These are phyloP conservation scores for Arion vulgaris DNA, from an alignment of 1,140 invertebrate genomes.

Conservation along the genomic window DNA sequence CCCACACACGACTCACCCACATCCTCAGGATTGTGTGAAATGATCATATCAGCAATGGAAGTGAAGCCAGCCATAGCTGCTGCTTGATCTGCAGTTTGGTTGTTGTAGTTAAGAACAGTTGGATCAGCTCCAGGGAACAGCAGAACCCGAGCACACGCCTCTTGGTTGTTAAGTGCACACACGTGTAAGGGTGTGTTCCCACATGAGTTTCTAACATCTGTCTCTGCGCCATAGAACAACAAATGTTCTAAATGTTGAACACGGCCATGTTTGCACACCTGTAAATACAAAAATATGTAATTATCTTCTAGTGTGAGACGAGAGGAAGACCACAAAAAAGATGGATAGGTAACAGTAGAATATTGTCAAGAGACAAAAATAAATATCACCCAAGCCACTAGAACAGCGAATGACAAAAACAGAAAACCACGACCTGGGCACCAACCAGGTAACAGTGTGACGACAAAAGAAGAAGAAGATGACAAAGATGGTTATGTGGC, in stretches of 20 bases:
- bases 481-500: no score
- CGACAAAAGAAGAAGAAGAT: no score
- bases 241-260: conserved; percentile 97
- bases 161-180: conserved; percentile 97
- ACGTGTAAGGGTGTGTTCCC: conserved; percentile 98
- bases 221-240: conserved; percentile 95
- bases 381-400: no score
- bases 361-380: no score
- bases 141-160: conserved; percentile 94
- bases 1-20: conserved; percentile 89
- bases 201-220: conserved; percentile 96
- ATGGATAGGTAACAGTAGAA: no score
- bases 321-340: no score
- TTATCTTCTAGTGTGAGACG: no score
- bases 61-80: conserved; percentile 97
- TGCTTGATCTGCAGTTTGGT: conserved; percentile 97
- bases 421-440: no score
- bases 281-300: conserved; percentile 31
- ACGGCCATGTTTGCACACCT: conserved; percentile 97
- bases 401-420: no score
- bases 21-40: conserved; percentile 92
- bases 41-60: conserved; percentile 95
- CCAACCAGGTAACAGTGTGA: no score
- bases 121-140: conserved; percentile 96
- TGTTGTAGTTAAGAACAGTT: conserved; percentile 94